A percentile compares a stretch with the other conserved stretches of the same genome.
Conservation (phyloP, 2,113 vertebrate species). For the Larimichthys crocea region DNA sequence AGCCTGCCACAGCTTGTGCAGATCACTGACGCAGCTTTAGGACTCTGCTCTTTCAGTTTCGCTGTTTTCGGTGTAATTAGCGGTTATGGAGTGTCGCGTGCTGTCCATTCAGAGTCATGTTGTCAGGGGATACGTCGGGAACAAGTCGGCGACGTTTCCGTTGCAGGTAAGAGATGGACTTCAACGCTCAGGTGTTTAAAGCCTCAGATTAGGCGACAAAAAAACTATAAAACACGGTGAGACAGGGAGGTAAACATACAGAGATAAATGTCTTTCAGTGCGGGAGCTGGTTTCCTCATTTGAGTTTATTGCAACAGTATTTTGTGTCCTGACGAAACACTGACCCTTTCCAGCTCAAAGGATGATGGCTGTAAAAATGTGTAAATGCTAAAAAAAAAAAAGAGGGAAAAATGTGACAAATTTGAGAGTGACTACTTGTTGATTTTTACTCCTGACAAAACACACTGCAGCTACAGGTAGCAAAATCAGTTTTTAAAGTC, state of each 20-base stretch:
- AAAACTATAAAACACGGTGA: background rate
- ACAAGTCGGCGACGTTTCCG: constrained; percentile 95
- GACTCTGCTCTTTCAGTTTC: background rate
- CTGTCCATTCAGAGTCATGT: constrained; percentile 98
- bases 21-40: constrained; percentile 28
- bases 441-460: too few species aligned
- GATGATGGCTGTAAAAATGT: too few species aligned
- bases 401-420: too few species aligned
- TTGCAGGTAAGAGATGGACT: constrained; percentile 85
- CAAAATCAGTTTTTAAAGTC: too few species aligned
- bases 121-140: constrained; percentile 96
- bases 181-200: background rate
- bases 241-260: background rate
- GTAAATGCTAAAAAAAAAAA: too few species aligned
- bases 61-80: constrained; percentile 3
- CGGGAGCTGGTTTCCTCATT: background rate
- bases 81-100: constrained; percentile 88
- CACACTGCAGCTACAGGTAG: too few species aligned
- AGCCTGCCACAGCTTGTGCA: background rate
- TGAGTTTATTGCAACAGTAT: background rate
- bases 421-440: too few species aligned
- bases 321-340: background rate
- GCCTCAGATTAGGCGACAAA: background rate
- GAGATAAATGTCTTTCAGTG: background rate
- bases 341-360: background rate